These are phyloP conservation scores for Crotalus horridus DNA, from an alignment of 2,113 vertebrate genomes.

Conservation along the genomic window DNA sequence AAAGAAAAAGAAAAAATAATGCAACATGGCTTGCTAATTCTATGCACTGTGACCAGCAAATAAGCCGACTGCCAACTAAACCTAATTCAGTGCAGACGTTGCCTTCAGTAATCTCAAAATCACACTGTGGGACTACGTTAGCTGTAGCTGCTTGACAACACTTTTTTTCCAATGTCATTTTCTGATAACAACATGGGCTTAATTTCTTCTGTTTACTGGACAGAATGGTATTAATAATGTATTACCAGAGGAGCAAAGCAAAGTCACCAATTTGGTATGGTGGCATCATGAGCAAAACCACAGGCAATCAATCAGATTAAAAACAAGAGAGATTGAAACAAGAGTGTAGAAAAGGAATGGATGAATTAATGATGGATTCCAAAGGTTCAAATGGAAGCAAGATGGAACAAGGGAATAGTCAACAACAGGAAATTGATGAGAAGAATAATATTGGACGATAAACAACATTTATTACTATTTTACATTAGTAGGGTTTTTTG, in stretches of 20 bases:
- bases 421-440: background rate
- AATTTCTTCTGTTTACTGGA: background rate
- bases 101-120: background rate
- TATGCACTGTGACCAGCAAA: background rate
- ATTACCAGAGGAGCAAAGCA: background rate
- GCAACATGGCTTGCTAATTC: background rate
- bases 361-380: background rate
- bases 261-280: background rate
- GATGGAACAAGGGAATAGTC: background rate
- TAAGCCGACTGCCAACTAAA: background rate
- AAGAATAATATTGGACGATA: background rate
- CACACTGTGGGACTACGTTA: background rate
- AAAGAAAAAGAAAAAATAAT: background rate
- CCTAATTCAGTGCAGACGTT: background rate
- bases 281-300: background rate
- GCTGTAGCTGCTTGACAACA: background rate
- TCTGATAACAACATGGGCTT: background rate
- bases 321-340: background rate
- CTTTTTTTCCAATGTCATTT: background rate
- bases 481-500: background rate
- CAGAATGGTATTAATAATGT: background rate
- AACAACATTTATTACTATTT: background rate
- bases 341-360: background rate
- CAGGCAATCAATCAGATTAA: background rate
- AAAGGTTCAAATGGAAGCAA: background rate